phyloP scores from a whole-genome alignment of 2,797 vertebrate species.

The Mormyrops attenuatus region DNA sequence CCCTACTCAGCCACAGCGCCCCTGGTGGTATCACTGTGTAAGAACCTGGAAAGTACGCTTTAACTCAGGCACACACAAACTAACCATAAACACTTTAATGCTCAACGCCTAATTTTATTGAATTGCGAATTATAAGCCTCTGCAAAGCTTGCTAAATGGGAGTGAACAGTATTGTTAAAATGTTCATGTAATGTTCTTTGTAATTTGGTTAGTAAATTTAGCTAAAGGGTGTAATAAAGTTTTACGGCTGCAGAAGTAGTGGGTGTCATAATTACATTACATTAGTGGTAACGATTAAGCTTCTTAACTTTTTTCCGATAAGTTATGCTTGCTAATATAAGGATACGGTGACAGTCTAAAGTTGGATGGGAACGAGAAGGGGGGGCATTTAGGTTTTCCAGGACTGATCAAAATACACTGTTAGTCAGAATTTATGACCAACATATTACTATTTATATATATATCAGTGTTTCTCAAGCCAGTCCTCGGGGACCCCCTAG shows the following conservation, averaged over 20 bases:
- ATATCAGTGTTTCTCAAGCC: background rate
- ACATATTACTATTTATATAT: background rate
- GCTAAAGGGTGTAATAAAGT: slow-evolving; percentile 15
- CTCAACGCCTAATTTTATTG: slow-evolving; percentile 17
- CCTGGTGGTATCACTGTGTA: background rate
- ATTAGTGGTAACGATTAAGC: slow-evolving; percentile 9
- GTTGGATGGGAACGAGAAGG: background rate
- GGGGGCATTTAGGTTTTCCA: background rate
- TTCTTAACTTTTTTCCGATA: background rate
- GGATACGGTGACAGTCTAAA: background rate
- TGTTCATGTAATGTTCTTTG: slow-evolving; percentile 18
- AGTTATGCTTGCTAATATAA: background rate
- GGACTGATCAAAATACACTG: background rate
- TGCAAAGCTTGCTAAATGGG: slow-evolving; percentile 1
- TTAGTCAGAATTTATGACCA: background rate
- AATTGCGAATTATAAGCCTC: slow-evolving; percentile 16
- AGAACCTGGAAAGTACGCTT: background rate
- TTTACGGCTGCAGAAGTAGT: slow-evolving; percentile 13
- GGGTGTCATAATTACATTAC: slow-evolving; percentile 14
- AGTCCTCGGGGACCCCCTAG: background rate
- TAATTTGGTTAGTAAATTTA: slow-evolving; percentile 26
- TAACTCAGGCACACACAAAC: background rate
- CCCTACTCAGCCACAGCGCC: background rate
- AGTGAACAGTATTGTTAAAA: slow-evolving; percentile 12
- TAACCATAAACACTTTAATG: background rate